Base-by-base conservation (phyloP, 2,888 invertebrate species). In the Ophraella communa region DNA sequence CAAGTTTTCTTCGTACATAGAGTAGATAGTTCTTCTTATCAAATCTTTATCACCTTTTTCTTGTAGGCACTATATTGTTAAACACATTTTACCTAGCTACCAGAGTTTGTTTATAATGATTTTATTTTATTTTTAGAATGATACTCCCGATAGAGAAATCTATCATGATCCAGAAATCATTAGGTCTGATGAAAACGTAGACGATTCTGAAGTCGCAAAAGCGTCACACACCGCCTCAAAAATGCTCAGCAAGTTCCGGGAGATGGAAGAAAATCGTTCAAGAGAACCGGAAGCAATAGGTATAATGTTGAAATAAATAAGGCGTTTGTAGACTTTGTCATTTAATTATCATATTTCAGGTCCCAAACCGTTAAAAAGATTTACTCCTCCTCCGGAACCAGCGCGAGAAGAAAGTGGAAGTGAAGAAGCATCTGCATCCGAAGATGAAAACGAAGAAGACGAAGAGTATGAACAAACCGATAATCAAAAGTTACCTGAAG, bases 201-300 rank as follows among this genome's bases (percentile, higher is more conserved):
- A 87, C 47, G 85, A 86, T 71, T 82, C 83, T 0, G 81, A 82
- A 4, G 80, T 84, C 10, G 84, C 85, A 4, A 87, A 87, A 64
- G 80, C 85, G 64, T 81, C 87, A 0, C 91, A 91, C 79, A 94
- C 94, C 0, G 92, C 96, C 11, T 90, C 91, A 45, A 89, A 92
- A 77, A 95, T 96, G 92, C 87, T 96, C 71, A 88, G 87, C 75
- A 92, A 95, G 73, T 96, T 96, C 87, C 87, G 95, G 1, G 91
- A 94, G 83, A 88, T 96, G 87, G 96, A 96, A 83, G 90, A 91
- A 74, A 87, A 88, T 63, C 83, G 86, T 67, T 83, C 85, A 11
- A 85, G 85, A 14, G 80, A 87, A 14, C 84, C 84, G 44, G 74
- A 77, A 73, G 78, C 78, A 35, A 73, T 74, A 71, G 81, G 81